Percentiles rank a stretch among this genome's conserved stretches.
Conservation (phyloP, 2,888 invertebrate genomes). For the Ochropleura plecta region DNA sequence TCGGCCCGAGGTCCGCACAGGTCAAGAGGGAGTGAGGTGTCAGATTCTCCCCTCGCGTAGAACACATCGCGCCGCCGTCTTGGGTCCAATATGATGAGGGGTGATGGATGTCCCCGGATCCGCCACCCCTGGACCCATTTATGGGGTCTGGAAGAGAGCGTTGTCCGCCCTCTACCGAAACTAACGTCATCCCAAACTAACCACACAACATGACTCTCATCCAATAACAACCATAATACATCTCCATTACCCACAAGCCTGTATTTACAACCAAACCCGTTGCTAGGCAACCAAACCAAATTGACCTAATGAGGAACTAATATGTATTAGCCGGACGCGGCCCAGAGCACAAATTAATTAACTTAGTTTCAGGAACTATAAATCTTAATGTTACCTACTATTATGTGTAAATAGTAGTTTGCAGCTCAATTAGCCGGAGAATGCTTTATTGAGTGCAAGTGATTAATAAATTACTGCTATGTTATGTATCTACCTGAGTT, state of each 20-base stretch:
- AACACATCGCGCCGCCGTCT: too few species aligned
- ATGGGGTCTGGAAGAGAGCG: too few species aligned
- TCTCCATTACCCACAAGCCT: constrained; percentile 47
- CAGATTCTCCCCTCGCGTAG: too few species aligned
- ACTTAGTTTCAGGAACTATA: constrained; percentile 71
- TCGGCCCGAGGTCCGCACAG: too few species aligned
- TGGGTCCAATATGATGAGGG: too few species aligned
- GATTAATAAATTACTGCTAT: constrained; percentile 22
- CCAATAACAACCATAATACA: constrained; percentile 31
- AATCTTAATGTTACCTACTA: constrained; percentile 64
- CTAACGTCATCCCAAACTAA: too few species aligned
- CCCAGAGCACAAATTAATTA: constrained; percentile 76
- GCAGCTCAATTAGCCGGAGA: constrained; percentile 53
- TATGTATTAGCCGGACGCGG: constrained; percentile 71
- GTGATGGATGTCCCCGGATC: too few species aligned
- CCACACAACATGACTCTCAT: background rate
- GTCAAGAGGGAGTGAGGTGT: too few species aligned
- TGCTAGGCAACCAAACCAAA: constrained; percentile 59
- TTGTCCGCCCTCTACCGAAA: too few species aligned
- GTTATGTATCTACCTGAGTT: background rate
- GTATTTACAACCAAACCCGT: constrained; percentile 50
- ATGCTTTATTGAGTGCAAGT: constrained; percentile 57
- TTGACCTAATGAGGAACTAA: constrained; percentile 74
- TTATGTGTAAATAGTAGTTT: constrained; percentile 56
- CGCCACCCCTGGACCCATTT: too few species aligned